phyloP scores from a whole-genome alignment of 1,140 invertebrate species.

The Brachionus angularis region DNA sequence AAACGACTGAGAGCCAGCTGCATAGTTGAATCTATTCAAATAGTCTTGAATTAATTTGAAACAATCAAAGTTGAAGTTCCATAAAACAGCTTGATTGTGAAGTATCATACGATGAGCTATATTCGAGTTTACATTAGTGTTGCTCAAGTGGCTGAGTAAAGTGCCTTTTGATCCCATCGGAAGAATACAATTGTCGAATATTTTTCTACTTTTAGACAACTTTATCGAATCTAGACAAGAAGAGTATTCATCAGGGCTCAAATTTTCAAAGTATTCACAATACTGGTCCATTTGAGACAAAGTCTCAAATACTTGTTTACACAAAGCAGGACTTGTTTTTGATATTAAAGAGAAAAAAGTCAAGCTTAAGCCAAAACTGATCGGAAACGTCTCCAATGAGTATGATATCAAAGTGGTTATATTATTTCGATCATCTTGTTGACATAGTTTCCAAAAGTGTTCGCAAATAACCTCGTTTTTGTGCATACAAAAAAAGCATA shows the following conservation, averaged over 20 bases:
- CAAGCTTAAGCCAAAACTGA: neutral
- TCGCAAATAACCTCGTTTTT: constrained; percentile 16
- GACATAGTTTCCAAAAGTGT: constrained; percentile 29
- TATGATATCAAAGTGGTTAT: constrained; percentile 31
- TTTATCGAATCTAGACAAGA: neutral
- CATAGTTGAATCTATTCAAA: constrained; percentile 21
- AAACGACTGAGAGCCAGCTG: neutral
- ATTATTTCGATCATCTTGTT: constrained; percentile 14
- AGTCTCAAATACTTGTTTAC: constrained; percentile 8
- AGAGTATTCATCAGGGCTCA: neutral
- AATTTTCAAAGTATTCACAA: constrained; percentile 38
- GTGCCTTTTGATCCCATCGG: neutral
- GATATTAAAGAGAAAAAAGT: constrained; percentile 24
- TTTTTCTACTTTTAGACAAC: neutral
- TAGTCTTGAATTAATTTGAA: constrained; percentile 16
- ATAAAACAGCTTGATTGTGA: constrained; percentile 13
- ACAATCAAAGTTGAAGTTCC: neutral
- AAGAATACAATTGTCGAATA: neutral
- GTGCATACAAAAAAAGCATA: constrained; percentile 32
- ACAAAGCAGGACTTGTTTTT: neutral
- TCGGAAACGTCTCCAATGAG: constrained; percentile 41
- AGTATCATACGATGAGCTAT: constrained; percentile 23
- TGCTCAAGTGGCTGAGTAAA: neutral
- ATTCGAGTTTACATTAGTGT: neutral
- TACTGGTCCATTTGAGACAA: constrained; percentile 11